These are phyloP conservation scores for Epinephelus lanceolatus DNA, from an alignment of 2,113 vertebrate species.

Conservation along the genomic window DNA sequence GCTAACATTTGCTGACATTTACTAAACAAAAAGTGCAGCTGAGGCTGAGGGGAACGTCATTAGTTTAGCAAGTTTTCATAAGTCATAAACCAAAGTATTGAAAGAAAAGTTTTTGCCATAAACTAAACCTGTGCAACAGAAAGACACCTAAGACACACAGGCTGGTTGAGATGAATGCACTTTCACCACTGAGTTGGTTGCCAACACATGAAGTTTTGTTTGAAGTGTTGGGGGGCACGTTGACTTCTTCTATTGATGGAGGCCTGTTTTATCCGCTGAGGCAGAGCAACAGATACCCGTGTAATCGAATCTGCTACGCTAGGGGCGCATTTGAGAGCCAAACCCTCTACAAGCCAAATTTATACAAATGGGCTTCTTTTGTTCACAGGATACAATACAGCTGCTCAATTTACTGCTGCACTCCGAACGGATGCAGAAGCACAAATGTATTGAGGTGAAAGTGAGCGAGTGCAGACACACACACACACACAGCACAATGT, in stretches of 20 bases:
- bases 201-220: slow-evolving; percentile 49
- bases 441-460: slow-evolving; percentile 45
- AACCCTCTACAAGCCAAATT: slow-evolving; percentile 75
- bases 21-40: neutral
- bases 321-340: slow-evolving; percentile 65
- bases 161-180: neutral
- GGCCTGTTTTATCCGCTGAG: slow-evolving; percentile 71
- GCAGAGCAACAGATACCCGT: slow-evolving; percentile 79
- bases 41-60: neutral
- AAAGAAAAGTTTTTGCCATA: neutral
- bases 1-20: neutral
- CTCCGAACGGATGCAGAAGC: slow-evolving; percentile 39
- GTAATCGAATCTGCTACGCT: slow-evolving; percentile 78
- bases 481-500: slow-evolving; percentile 14
- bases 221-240: slow-evolving; percentile 55
- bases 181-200: slow-evolving; percentile 3
- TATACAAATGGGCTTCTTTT: slow-evolving; percentile 79
- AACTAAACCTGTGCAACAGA: neutral
- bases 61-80: neutral
- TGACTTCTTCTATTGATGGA: slow-evolving; percentile 68
- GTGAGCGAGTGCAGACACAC: slow-evolving; percentile 14
- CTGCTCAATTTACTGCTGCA: slow-evolving; percentile 72
- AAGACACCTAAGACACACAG: slow-evolving; percentile 1
- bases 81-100: neutral
- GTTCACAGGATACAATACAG: slow-evolving; percentile 73